These are phyloP conservation scores for Helicorthomorpha holstii DNA, from an alignment of 1,140 invertebrate genomes.

Conservation along the genomic window DNA sequence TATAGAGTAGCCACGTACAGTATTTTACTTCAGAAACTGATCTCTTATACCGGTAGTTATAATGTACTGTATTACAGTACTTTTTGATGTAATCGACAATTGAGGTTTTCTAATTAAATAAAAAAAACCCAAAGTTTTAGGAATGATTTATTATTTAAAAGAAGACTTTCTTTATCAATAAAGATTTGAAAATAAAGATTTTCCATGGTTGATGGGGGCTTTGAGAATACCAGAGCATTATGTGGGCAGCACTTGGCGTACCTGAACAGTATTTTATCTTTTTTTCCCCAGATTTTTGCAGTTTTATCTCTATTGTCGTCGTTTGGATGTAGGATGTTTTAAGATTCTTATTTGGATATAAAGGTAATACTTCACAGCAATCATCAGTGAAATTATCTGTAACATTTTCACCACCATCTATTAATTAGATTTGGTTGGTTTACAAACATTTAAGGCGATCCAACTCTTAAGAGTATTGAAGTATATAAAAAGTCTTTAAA, in stretches of 20 bases:
- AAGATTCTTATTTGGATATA: conserved; percentile 42
- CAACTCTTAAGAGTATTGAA: conserved; percentile 27
- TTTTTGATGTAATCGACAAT: too few relatives aligned
- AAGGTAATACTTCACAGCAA: conserved; percentile 23
- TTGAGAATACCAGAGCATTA: conserved; percentile 50
- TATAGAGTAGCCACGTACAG: too few relatives aligned
- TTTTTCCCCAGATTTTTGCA: conserved; percentile 64
- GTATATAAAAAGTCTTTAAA: too few relatives aligned
- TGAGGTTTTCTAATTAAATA: too few relatives aligned
- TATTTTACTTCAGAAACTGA: too few relatives aligned
- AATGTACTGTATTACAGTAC: too few relatives aligned
- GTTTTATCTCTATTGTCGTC: conserved; percentile 48
- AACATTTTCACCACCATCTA: conserved; percentile 23
- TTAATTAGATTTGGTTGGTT: conserved; percentile 29
- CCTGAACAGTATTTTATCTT: conserved; percentile 54
- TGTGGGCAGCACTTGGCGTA: conserved; percentile 54
- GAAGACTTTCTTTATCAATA: too few relatives aligned
- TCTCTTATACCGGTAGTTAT: too few relatives aligned
- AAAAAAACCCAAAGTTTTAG: too few relatives aligned
- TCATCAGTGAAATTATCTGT: conserved; percentile 31
- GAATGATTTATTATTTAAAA: too few relatives aligned
- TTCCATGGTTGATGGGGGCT: too few relatives aligned
- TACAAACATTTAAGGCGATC: conserved; percentile 30
- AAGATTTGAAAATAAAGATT: too few relatives aligned
- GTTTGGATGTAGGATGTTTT: conserved; percentile 35